Percentiles rank a stretch among this genome's conserved stretches.
Evolutionary conservation across 2,888 invertebrate genomes (phyloP).

Genomic region (Bombylius major): DNA sequence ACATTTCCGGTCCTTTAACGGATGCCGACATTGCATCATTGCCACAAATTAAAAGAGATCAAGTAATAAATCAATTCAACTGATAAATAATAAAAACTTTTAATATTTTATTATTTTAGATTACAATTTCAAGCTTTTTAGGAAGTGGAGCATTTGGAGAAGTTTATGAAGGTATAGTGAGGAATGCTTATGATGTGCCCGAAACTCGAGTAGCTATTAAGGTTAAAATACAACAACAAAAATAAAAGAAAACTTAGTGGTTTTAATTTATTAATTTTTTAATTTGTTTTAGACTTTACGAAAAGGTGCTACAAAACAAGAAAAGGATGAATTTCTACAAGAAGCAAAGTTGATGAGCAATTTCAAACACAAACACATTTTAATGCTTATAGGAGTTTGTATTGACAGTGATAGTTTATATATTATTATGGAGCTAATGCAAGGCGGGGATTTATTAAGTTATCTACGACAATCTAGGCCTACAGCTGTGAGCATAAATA

Average conservation of each 20-base stretch:
- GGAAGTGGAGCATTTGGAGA: slow-evolving; percentile 97
- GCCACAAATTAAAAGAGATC: slow-evolving; percentile 75
- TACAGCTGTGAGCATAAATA: slow-evolving; percentile 40
- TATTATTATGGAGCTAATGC: slow-evolving; percentile 95
- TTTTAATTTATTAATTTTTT: background rate
- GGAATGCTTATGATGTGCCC: slow-evolving; percentile 47
- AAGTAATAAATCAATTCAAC: slow-evolving; percentile 27
- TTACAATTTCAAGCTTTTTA: slow-evolving; percentile 75
- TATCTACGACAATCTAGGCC: slow-evolving; percentile 76
- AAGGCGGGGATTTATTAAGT: slow-evolving; percentile 86
- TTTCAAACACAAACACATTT: slow-evolving; percentile 91
- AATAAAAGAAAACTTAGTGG: background rate
- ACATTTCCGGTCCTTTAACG: slow-evolving; percentile 51
- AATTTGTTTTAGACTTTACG: slow-evolving; percentile 57
- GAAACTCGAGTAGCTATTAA: slow-evolving; percentile 84
- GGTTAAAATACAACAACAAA: slow-evolving; percentile 36
- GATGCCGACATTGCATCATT: slow-evolving; percentile 66
- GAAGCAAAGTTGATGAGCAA: slow-evolving; percentile 97
- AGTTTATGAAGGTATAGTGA: slow-evolving; percentile 84
- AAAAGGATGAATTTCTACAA: slow-evolving; percentile 87
- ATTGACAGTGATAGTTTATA: slow-evolving; percentile 87
- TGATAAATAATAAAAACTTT: background rate
- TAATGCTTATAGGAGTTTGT: slow-evolving; percentile 86
- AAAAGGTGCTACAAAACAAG: slow-evolving; percentile 80
- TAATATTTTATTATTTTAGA: slow-evolving; percentile 23